phyloP scores from a whole-genome alignment of 2,113 vertebrate species.

The Istiophorus platypterus region DNA sequence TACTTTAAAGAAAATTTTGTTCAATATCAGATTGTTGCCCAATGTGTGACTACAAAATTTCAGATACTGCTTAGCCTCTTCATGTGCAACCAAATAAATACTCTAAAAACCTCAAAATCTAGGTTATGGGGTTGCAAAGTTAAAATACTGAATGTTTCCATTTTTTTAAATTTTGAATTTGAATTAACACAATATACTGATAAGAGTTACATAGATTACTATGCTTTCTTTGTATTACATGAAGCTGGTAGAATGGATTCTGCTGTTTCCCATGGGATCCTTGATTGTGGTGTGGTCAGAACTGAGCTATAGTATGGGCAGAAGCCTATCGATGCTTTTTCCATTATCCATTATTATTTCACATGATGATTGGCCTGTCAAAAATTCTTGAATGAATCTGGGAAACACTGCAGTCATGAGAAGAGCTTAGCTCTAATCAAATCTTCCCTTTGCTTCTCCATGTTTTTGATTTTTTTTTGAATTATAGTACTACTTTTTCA shows the following conservation, averaged over 20 bases:
- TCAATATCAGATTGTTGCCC: neutral
- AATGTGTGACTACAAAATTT: neutral
- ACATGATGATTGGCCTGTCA: slow-evolving; percentile 37
- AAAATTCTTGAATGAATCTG: slow-evolving; percentile 39
- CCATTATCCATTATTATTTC: slow-evolving; percentile 23
- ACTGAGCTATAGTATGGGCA: slow-evolving; percentile 10
- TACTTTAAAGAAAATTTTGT: neutral
- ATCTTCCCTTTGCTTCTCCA: slow-evolving; percentile 52
- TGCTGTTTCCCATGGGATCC: slow-evolving; percentile 58
- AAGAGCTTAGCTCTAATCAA: slow-evolving; percentile 49
- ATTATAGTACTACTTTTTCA: slow-evolving; percentile 28
- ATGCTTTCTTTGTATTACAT: slow-evolving; percentile 45
- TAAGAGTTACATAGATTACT: slow-evolving; percentile 56
- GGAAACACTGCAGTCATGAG: slow-evolving; percentile 60
- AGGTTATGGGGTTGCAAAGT: neutral
- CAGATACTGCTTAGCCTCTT: neutral
- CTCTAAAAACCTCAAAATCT: neutral
- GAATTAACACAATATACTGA: slow-evolving; percentile 47
- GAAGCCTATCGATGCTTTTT: slow-evolving; percentile 15
- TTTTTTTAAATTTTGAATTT: neutral
- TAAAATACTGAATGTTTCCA: neutral
- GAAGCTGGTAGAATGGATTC: slow-evolving; percentile 49
- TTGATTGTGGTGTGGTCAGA: slow-evolving; percentile 21
- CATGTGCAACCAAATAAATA: too few species aligned
- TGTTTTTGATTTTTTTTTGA: slow-evolving; percentile 39